A percentile compares a stretch with the other conserved stretches of the same genome.
These are phyloP conservation scores for Chymomyza procnemis DNA, from an alignment of 2,888 invertebrate genomes.

Conservation along the genomic window DNA sequence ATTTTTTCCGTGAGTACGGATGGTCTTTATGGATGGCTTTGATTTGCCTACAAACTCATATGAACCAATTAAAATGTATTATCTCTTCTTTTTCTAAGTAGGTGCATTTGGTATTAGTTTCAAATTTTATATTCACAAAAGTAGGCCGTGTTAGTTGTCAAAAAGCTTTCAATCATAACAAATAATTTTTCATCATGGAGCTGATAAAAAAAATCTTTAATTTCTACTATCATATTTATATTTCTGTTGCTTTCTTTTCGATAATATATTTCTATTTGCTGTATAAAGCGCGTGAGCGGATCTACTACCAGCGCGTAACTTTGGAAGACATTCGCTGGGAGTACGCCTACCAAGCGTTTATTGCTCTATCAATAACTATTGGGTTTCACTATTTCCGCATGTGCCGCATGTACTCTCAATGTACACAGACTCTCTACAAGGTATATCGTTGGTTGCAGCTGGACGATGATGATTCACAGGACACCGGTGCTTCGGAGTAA, in stretches of 20 bases:
- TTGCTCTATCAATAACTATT: constrained; percentile 17
- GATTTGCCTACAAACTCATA: no score
- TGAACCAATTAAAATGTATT: no score
- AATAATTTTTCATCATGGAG: not conserved
- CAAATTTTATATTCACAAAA: no score
- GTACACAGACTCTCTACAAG: not conserved
- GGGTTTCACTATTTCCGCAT: not conserved
- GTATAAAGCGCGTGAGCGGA: constrained; percentile 2
- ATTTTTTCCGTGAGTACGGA: no score
- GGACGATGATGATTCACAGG: not conserved
- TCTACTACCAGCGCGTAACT: constrained; percentile 15
- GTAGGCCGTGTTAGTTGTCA: not conserved
- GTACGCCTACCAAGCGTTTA: constrained; percentile 14
- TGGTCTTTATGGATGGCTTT: no score
- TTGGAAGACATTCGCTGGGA: constrained; percentile 11
- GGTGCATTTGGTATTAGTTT: no score
- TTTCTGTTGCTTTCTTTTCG: constrained; percentile 9
- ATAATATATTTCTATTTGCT: not conserved
- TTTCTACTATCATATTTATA: constrained; percentile 24
- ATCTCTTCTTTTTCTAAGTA: no score
- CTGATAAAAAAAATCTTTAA: not conserved
- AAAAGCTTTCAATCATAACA: no score
- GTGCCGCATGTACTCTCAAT: no score
- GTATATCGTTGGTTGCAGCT: not conserved
- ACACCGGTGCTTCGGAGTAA: not conserved